Percentiles rank a stretch among this genome's conserved stretches.
Conservation (phyloP, 2,113 vertebrate species). For the Paracanthobrama guichenoti region DNA sequence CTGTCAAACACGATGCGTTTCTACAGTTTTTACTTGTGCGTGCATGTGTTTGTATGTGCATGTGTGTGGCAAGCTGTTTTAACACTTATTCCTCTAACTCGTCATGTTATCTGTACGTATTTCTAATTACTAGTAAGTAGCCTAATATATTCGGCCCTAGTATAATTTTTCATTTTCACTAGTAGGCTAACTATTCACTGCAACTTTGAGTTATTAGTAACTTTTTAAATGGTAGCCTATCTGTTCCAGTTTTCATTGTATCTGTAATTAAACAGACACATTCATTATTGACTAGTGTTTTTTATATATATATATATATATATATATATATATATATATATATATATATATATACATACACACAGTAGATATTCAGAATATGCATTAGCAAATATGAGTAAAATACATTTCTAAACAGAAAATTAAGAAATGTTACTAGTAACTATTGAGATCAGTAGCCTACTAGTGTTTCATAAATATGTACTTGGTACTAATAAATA, state of each 20-base stretch:
- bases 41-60: constrained; percentile 34
- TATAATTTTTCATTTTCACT: not conserved
- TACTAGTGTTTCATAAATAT: not conserved
- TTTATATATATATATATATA: too few species aligned
- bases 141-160: not conserved
- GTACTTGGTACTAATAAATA: not conserved
- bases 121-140: not conserved
- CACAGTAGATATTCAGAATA: not conserved
- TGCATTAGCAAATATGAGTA: not conserved
- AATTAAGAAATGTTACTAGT: not conserved
- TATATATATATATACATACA: too few species aligned
- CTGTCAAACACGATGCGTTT: constrained; percentile 36
- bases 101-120: not conserved
- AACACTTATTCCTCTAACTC: not conserved
- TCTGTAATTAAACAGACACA: not conserved
- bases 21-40: not conserved
- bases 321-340: too few species aligned
- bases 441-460: not conserved
- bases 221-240: not conserved
- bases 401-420: not conserved
- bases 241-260: not conserved
- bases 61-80: not conserved
- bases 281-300: not conserved
- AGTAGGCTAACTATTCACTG: not conserved
- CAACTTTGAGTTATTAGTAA: not conserved